Evolutionary conservation across 2,113 vertebrate genomes (phyloP).

Genomic region (Aplodontia rufa): DNA sequence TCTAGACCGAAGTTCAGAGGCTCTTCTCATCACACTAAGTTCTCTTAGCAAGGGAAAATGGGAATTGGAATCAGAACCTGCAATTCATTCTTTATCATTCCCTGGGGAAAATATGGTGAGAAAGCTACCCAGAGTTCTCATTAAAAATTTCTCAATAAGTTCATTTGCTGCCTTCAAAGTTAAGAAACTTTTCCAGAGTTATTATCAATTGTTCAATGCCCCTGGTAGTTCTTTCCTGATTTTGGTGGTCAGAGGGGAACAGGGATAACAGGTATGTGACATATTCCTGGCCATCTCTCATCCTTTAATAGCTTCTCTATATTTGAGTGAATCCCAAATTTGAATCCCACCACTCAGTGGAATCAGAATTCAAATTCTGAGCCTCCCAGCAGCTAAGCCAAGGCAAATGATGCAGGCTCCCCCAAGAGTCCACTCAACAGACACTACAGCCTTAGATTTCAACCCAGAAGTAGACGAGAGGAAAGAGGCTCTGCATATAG

Average conservation of each 20-base stretch:
- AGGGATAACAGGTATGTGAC: neutral
- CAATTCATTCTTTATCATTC: neutral
- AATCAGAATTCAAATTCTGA: neutral
- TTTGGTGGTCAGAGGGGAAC: neutral
- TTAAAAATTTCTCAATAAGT: neutral
- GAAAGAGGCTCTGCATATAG: neutral
- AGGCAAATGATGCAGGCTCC: neutral
- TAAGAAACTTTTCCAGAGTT: neutral
- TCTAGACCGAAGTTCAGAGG: neutral
- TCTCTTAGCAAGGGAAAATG: neutral
- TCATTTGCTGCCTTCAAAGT: neutral
- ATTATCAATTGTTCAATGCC: neutral
- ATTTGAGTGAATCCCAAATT: neutral
- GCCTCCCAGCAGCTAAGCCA: neutral
- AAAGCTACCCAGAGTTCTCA: neutral
- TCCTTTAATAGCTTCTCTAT: neutral
- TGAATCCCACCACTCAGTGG: neutral
- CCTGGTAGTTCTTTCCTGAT: neutral
- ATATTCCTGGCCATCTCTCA: neutral
- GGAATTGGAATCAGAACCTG: neutral
- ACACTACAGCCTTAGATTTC: neutral
- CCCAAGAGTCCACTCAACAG: neutral
- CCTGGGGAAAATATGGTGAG: neutral
- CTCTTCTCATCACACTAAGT: neutral
- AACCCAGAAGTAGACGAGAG: neutral